A percentile compares a stretch with the other conserved stretches of the same genome.
Evolutionary conservation across 2,888 invertebrate genomes (phyloP).

Genomic region (Andricus quercusramuli): DNA sequence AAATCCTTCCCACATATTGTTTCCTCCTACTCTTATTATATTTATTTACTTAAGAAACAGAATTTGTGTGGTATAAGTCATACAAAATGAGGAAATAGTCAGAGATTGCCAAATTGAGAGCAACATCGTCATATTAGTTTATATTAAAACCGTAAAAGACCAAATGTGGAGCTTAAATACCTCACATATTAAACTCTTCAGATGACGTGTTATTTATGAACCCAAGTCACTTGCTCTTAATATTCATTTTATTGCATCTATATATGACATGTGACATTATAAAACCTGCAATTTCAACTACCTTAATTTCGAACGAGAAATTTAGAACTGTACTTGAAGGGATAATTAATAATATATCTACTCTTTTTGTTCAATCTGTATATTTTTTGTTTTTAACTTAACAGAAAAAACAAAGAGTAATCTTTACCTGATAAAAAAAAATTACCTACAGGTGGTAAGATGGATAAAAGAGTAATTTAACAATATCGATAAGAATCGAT

Average conservation of each 20-base stretch:
- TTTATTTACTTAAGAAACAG: too few species aligned
- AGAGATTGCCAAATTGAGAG: neutral
- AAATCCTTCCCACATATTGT: too few species aligned
- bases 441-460: too few species aligned
- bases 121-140: neutral
- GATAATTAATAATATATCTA: neutral
- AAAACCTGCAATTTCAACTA: constrained; percentile 9
- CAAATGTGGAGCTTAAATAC: constrained; percentile 17
- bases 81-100: too few species aligned
- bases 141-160: constrained; percentile 10
- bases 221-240: constrained; percentile 15
- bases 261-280: constrained; percentile 14
- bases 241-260: constrained; percentile 30
- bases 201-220: constrained; percentile 4
- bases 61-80: too few species aligned
- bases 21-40: too few species aligned
- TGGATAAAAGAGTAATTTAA: too few species aligned
- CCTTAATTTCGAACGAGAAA: neutral
- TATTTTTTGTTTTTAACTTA: neutral
- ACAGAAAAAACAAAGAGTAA: too few species aligned
- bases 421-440: too few species aligned
- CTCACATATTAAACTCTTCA: constrained; percentile 1
- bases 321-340: neutral
- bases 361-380: neutral
- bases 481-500: too few species aligned